These are phyloP conservation scores for Apis laboriosa DNA, from an alignment of 1,140 invertebrate species.

Conservation along the genomic window DNA sequence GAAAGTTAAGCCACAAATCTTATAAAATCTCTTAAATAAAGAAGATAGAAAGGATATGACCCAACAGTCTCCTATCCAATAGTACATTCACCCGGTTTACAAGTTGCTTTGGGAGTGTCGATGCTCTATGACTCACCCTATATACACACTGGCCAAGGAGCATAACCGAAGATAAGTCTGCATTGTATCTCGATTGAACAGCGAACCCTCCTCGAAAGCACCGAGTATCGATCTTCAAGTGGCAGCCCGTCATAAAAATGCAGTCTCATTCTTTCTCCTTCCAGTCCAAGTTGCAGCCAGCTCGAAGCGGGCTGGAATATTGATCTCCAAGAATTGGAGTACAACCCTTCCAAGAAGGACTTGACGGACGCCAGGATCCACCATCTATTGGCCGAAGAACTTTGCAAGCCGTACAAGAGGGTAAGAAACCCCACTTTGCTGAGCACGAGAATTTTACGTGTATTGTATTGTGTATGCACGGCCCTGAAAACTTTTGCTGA, in stretches of 20 bases:
- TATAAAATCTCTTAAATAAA: neutral
- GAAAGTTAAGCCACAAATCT: too few relatives aligned
- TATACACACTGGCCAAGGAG: neutral
- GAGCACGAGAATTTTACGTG: slow-evolving; percentile 2
- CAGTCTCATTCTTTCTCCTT: slow-evolving; percentile 66
- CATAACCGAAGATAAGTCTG: slow-evolving; percentile 39
- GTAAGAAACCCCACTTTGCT: slow-evolving; percentile 81
- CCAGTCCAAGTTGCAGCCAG: slow-evolving; percentile 89
- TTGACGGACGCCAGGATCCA: slow-evolving; percentile 95
- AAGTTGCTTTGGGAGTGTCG: neutral
- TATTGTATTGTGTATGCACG: neutral
- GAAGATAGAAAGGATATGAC: neutral
- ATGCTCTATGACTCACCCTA: neutral
- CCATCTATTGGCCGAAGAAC: slow-evolving; percentile 94
- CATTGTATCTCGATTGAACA: slow-evolving; percentile 42
- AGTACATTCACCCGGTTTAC: neutral
- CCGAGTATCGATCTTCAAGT: slow-evolving; percentile 51
- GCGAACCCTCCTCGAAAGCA: slow-evolving; percentile 14
- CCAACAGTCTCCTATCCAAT: neutral
- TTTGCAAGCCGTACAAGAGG: slow-evolving; percentile 93
- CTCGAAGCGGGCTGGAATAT: slow-evolving; percentile 92
- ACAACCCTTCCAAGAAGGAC: slow-evolving; percentile 95
- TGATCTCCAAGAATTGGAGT: slow-evolving; percentile 95
- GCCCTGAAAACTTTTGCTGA: slow-evolving; percentile 27
- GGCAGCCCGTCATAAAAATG: slow-evolving; percentile 52